Base-by-base conservation (phyloP, 2,888 invertebrate species). In the Magallana nippona region DNA sequence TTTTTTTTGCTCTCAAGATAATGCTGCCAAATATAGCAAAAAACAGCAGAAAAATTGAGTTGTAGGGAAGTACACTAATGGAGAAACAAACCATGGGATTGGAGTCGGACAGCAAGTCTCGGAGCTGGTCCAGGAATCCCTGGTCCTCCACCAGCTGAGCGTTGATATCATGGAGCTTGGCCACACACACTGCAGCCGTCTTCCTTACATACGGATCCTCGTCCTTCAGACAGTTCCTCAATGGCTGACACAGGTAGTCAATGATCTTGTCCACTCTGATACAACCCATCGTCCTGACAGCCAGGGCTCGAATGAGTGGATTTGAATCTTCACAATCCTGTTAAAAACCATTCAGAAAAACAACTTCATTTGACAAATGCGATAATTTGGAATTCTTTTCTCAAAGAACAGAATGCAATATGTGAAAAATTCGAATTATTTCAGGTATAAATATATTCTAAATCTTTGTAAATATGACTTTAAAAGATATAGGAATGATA, bases 251-350 rank as follows among this genome's bases (percentile, higher is more conserved):
- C 71, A 99, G 95, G 95, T 99, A 99, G 95, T 99, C 99, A 0
- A 99, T 99, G 92, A 99, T 99, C 95, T 99, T 99, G 95, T 99
- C 99, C 83, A 99, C 99, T 17, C 99, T 96, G 93, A 99, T 99
- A 94, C 99, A 99, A 82, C 99, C 99, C 99, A 99, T 99, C 22
- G 99, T 99, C 85, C 99, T 96, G 56, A 99, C 99, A 58, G 99
- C 99, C 93, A 99, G 95, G 1, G 99, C 99, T 89, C 99, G 96
- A 93, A 99, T 99, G 94, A 99, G 95, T 56, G 99, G 99, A 95
- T 99, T 99, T 15, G 99, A 98, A 95, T 99, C 99, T 95, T 99
- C 99, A 95, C 99, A 99, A 95, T 99, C 99, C 98, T 98, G 95
- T 1, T 85, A 85, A 55, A n/a, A n/a, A n/a, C 19, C 55, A 8